phyloP scores from a whole-genome alignment of 2,113 vertebrate genomes.

The Acrocephalus kingi region DNA sequence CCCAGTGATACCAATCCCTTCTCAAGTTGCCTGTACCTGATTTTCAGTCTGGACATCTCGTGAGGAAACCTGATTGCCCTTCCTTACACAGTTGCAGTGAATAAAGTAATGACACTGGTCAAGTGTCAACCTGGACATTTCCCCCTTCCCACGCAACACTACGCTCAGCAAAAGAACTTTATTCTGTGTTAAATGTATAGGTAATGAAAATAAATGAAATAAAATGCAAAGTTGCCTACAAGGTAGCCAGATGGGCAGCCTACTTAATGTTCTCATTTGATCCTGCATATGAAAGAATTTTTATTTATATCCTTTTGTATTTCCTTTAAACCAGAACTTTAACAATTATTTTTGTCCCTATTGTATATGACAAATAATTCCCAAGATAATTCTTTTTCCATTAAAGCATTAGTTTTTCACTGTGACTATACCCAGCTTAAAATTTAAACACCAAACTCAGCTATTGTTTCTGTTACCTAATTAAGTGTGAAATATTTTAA shows the following conservation, averaged over 20 bases:
- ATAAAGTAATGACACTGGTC: background rate
- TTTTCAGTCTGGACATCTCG: fast-evolving
- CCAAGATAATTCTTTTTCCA: background rate
- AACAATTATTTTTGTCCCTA: background rate
- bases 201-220: background rate
- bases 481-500: background rate
- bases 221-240: background rate
- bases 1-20: background rate
- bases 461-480: background rate
- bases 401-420: background rate
- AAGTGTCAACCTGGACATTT: background rate
- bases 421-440: background rate
- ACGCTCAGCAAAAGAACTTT: background rate
- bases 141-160: background rate
- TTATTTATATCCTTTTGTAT: background rate
- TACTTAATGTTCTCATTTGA: background rate
- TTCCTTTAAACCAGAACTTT: background rate
- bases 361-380: background rate
- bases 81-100: background rate
- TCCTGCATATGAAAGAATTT: background rate
- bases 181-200: background rate
- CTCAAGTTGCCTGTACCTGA: background rate
- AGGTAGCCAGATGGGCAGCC: background rate
- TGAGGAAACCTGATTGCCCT: background rate
- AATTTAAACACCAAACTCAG: background rate